Evolutionary conservation across 2,113 vertebrate species (phyloP).

Genomic region (Eclectus roratus): DNA sequence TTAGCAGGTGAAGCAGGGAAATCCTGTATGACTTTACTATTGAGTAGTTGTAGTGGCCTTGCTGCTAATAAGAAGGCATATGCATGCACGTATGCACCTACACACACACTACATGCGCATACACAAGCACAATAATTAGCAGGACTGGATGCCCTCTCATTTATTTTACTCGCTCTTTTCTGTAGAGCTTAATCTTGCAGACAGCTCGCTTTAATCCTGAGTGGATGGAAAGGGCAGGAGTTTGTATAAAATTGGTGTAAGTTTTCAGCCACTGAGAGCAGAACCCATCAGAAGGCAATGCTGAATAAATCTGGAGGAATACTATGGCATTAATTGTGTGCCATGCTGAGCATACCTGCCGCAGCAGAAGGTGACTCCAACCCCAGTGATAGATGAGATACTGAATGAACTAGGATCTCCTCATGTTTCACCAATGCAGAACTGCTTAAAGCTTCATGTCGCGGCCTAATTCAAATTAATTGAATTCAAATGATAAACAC

Average conservation of each 20-base stretch:
- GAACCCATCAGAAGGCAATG: constrained; percentile 3
- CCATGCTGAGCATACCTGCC: constrained; percentile 42
- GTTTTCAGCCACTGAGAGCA: constrained; percentile 8
- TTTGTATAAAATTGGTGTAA: constrained; percentile 44
- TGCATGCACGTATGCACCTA: fast-evolving
- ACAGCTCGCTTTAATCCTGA: neutral
- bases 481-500: constrained; percentile 13
- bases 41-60: neutral
- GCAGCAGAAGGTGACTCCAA: constrained; percentile 43
- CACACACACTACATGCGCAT: neutral
- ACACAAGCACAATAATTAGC: constrained; percentile 17
- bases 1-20: neutral
- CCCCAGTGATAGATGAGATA: constrained; percentile 30
- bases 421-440: constrained; percentile 7
- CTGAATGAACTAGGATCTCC: neutral
- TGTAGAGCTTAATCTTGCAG: constrained; percentile 40
- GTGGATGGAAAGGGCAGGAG: constrained; percentile 18
- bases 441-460: neutral
- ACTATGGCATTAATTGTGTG: constrained; percentile 28
- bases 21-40: neutral
- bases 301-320: constrained; percentile 32
- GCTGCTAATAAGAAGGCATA: neutral
- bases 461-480: constrained; percentile 21
- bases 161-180: constrained; percentile 34
- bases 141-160: constrained; percentile 1